Evolutionary conservation across 1,140 invertebrate genomes (phyloP), one percentile per base, ranked within the genome.

Genomic region (Rhagoletis pomonella): DNA sequence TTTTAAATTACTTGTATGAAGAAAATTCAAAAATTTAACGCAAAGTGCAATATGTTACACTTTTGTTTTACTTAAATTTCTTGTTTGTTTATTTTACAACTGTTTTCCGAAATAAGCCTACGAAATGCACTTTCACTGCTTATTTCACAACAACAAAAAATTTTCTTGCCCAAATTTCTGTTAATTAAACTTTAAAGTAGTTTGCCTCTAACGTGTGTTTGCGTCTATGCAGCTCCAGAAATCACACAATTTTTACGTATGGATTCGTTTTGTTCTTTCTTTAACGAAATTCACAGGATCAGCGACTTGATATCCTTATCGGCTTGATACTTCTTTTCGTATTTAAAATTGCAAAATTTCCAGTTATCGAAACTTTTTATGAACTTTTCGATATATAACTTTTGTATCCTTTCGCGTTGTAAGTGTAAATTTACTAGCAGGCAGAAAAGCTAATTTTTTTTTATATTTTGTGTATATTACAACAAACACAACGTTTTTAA

Each of bases 71-170:
- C 60, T 73, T 39, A n/a, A n/a, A n/a, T n/a, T n/a, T 29, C 4
- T 87, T 62, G 4, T 64, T 59, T 19, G 0, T 67, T 67, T 87
- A 44, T 47, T 73, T 73, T 44, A 14, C 14, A 47, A 73, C 67
- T 65, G 62, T 86, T 64, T 4, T 62, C 42, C 50, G 90, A 86
- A 88, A 91, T 92, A 92, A 92, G 91, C 91, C 92, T 91, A 91
- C 90, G 90, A 92, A 91, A 91, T 90, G 89, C 88, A 91, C 91
- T 91, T 92, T 92, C 91, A 92, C 91, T 92, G 91, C 91, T 92
- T 92, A 92, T 90, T 90, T 89, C 87, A 88, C 77, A 65, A 47
- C n/a, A n/a, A n/a, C n/a, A 58, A 85, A n/a, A 84, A 55, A 39
- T 59, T 64, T 62, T 60, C 87, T 88, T 88, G 87, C 87, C 84